These are phyloP conservation scores for Saxidomus purpurata DNA, from an alignment of 1,140 invertebrate genomes.

Conservation along the genomic window DNA sequence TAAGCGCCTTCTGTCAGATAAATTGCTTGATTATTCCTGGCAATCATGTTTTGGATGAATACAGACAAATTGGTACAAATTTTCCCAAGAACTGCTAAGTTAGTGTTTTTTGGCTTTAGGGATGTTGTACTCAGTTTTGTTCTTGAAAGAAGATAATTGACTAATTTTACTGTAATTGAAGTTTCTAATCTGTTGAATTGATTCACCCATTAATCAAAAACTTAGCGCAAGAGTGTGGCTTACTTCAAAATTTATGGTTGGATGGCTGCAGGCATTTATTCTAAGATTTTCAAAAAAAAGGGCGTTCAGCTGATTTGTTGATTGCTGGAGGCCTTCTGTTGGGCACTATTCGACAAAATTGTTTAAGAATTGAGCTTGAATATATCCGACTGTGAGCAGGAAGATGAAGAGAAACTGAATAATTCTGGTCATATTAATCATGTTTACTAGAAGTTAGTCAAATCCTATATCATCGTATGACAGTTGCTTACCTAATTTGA, in stretches of 20 bases:
- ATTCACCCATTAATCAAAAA: background rate
- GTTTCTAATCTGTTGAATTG: background rate
- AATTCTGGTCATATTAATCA: too few relatives aligned
- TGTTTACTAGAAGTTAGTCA: background rate
- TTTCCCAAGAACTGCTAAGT: background rate
- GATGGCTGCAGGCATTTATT: too few relatives aligned
- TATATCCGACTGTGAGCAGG: too few relatives aligned
- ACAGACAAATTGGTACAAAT: constrained; percentile 46
- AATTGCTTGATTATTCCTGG: constrained; percentile 28
- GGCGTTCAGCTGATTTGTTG: too few relatives aligned
- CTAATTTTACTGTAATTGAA: background rate
- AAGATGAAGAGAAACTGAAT: too few relatives aligned
- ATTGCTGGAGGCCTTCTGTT: too few relatives aligned
- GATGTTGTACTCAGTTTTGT: background rate
- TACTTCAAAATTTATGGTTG: too few relatives aligned
- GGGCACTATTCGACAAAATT: too few relatives aligned
- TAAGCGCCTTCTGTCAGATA: constrained; percentile 4
- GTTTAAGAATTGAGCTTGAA: too few relatives aligned
- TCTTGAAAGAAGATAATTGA: background rate
- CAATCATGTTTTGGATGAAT: constrained; percentile 37
- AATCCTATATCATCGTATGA: background rate
- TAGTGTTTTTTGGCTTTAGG: background rate
- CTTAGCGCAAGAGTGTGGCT: background rate
- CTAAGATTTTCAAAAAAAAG: too few relatives aligned
- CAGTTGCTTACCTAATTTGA: constrained; percentile 2